Base-by-base conservation (phyloP, 1,140 invertebrate genomes). In the Augochlora pura region DNA sequence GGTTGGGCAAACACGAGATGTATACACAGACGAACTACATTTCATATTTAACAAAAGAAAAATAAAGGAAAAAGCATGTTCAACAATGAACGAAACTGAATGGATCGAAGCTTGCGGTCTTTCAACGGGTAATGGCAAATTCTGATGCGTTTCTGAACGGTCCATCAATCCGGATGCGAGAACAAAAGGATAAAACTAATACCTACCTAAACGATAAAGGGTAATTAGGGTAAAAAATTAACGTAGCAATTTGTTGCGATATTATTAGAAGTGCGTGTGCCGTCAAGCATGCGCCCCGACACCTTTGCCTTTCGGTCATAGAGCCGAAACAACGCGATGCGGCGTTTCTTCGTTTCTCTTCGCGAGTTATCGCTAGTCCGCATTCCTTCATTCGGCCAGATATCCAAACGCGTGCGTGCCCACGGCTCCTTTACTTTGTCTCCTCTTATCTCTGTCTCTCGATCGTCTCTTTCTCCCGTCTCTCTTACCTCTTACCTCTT, bases 341-440 rank as follows among this genome's bases (percentile, higher is more conserved):
- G 25, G 72, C 39, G 72, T 52, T 60, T 57, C 38, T 71, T 63
- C 25, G 67, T 71, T 32, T 18, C 49, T 42, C 73, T 70, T 54
- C 42, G 68, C 66, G 21, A 77, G 57, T 52, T 76, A 67, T 80
- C 74, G 79, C 42, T 64, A 63, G 49, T 79, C 42, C 60, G 72
- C 87, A 87, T 88, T 88, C 86, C 74, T 86, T 80, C 84, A 88
- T 88, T 78, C 42, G 60, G 65, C 16, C 65, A 80, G 86, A 86
- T 87, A 87, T 75, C 80, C 75, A 60, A 69, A 38, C 74, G 70
- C 38, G 68, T 64, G 52, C 62, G 25, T 83, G 42, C 38, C 63
- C 68, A n/a, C 32, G 21, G 67, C 54, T 57, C 32, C 49, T 64
- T 70, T 65, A 23, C 71, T 80, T 14, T 23, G 25, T 59, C 46